A percentile compares a stretch with the other conserved stretches of the same genome.
These are phyloP conservation scores for Baryphthengus martii DNA, from an alignment of 2,113 vertebrate species.

Conservation along the genomic window DNA sequence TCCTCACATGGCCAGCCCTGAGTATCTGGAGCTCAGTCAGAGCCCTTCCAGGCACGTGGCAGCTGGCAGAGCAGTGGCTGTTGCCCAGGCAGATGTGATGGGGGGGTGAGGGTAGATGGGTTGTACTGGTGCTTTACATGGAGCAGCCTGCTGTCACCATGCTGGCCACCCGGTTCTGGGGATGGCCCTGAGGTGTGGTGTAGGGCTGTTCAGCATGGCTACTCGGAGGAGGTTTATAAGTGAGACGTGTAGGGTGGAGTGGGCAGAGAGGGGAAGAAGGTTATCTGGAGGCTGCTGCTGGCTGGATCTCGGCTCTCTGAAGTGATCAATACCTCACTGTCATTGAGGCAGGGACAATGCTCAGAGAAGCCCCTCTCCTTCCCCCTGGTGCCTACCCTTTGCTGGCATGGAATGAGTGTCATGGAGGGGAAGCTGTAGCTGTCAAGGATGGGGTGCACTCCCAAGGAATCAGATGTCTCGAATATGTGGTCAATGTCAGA, in stretches of 20 bases:
- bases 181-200: neutral
- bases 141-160: constrained; percentile 7
- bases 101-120: constrained; percentile 10
- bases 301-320: constrained; percentile 58
- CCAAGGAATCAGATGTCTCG: constrained; percentile 61
- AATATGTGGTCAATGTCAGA: constrained; percentile 75
- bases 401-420: constrained; percentile 81
- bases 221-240: constrained; percentile 44
- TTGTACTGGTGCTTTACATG: neutral
- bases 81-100: neutral
- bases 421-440: constrained; percentile 72
- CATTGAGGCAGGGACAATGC: constrained; percentile 52
- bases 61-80: neutral
- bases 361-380: constrained; percentile 64
- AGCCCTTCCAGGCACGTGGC: neutral
- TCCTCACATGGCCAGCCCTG: neutral
- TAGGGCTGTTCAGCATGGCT: neutral
- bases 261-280: constrained; percentile 50
- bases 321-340: constrained; percentile 68
- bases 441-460: constrained; percentile 51
- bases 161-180: neutral
- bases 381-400: constrained; percentile 59
- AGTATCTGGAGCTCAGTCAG: constrained; percentile 1
- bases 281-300: neutral
- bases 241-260: constrained; percentile 64